Base-by-base conservation (phyloP, 2,888 invertebrate genomes). In the Perdita meconis region DNA sequence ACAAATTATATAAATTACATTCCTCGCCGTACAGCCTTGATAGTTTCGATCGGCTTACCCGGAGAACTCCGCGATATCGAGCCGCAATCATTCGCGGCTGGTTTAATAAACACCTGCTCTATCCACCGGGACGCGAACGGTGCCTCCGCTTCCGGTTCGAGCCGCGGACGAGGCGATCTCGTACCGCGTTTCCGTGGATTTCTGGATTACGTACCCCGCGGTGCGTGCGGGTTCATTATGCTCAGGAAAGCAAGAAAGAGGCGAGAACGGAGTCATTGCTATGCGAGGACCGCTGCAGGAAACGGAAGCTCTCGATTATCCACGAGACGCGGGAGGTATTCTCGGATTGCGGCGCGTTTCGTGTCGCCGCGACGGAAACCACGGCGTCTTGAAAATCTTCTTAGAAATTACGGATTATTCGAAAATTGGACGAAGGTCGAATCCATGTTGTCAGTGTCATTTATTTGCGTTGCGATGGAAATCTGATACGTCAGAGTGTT, bases 301-400 rank as follows among this genome's bases (percentile, higher is more conserved):
- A 90, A 89, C 90, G 90, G 90, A 90, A 90, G 88, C 85, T 86
- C 83, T 84, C 84, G 83, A 90, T 90, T 90, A 89, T 85, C 82
- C 81, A 44, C 64, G 70, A 72, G 80, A 80, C 78, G 78, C 85
- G 74, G 72, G 70, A 65, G 70, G 72, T 83, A 83, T 77, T 69
- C 83, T 78, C 74, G 67, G 82, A 85, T 85, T 80, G 63, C 70
- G 73, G 72, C 68, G 81, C 79, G 81, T 85, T 85, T 76, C 72
- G 61, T 60, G 56, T 71, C 55, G 36, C 44, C 70, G 51, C 66
- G 64, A 34, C 47, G 47, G 47, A 59, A 59, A 16, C 30, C 55
- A n/a, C 26, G 10, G 13, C 10, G n/a, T 26, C 6, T 42, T 8
- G 59, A 71, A 59, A 66, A 71, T 38, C 2, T 3, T 13, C 10